A percentile compares a stretch with the other conserved stretches of the same genome.
Conservation (phyloP, 1,140 invertebrate genomes). For the Papilio dardanus region DNA sequence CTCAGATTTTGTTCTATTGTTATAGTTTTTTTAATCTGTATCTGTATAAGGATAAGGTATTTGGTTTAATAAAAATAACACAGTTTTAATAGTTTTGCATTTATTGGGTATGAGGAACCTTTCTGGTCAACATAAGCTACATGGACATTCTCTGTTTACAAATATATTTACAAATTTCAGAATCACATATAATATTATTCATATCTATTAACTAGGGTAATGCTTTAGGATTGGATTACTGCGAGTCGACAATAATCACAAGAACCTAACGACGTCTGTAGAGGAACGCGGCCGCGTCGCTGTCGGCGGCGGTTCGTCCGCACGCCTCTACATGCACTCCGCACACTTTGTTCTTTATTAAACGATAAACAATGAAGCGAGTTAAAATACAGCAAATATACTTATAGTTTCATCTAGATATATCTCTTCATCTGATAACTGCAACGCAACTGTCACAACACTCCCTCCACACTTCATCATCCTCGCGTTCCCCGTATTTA, state of each 20-base stretch:
- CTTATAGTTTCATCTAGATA: constrained; percentile 53
- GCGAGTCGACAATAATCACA: constrained; percentile 79
- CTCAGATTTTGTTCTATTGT: neutral
- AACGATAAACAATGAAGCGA: constrained; percentile 72
- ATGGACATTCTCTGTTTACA: constrained; percentile 80
- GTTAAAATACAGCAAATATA: constrained; percentile 76
- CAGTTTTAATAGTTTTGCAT: constrained; percentile 77
- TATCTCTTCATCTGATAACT: constrained; percentile 50
- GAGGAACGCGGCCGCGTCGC: constrained; percentile 71
- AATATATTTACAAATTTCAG: constrained; percentile 80
- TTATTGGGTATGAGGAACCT: constrained; percentile 82
- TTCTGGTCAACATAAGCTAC: constrained; percentile 81
- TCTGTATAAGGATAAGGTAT: neutral
- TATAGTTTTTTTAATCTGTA: neutral
- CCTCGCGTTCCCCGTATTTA: constrained; percentile 71
- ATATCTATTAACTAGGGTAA: constrained; percentile 69
- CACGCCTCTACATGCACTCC: constrained; percentile 54
- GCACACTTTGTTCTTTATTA: constrained; percentile 71
- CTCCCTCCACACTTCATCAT: constrained; percentile 26
- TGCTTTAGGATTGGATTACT: constrained; percentile 72
- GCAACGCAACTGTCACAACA: constrained; percentile 35
- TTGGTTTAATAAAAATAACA: constrained; percentile 51
- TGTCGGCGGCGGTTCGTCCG: constrained; percentile 54
- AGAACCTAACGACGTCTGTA: constrained; percentile 74
- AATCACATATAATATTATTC: constrained; percentile 74